Evolutionary conservation across 2,888 invertebrate species (phyloP), one percentile per base, ranked within the genome.

Genomic region (Clistopyga incitator): DNA sequence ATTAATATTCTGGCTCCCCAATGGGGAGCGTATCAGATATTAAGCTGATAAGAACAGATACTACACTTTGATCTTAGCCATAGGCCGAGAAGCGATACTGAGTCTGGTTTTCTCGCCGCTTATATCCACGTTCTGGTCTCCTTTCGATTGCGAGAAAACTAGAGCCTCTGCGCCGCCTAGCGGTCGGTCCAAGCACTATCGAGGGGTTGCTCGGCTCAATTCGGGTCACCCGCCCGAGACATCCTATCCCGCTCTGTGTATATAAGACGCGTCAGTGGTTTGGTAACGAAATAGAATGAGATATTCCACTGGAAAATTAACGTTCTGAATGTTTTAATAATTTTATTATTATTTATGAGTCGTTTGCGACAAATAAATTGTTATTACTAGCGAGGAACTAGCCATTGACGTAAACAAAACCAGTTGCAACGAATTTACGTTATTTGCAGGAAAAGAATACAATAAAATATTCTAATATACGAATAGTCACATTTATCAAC

Each of bases 31-130:
- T 68, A 68, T 45, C 67, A 68, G 67, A 68, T 68, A 68, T 68
- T 68, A 68, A 50, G 67, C 67, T 68, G 67, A 68, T 67, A 67
- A 67, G 67, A 67, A 67, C 67, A 67, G 67, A 67, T 67, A 61
- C 61, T 61, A 61, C 61, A 61, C 61, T 29, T 29, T 29, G 29
- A 29, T 29, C 29, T 29, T 29, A 29, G 29, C 29, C 29, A 29
- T 29, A 29, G 29, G 29, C 29, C 29, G 29, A 29, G 29, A 29
- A 29, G 29, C 29, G 29, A 38, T 38, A 6, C 8, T 61, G 6
- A 38, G 34, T 6, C 34, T 38, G 8, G 34, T 38, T 38, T 38
- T 38, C 34, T 38, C 34, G 3, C 34, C 34, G 34, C 8, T 38
- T 38, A 38, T 38, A 38, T 38, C 6, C 34, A 38, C 34, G 34